Evolutionary conservation across 1,140 invertebrate genomes (phyloP), one percentile per base, ranked within the genome.

Genomic region (Aricia agestis): DNA sequence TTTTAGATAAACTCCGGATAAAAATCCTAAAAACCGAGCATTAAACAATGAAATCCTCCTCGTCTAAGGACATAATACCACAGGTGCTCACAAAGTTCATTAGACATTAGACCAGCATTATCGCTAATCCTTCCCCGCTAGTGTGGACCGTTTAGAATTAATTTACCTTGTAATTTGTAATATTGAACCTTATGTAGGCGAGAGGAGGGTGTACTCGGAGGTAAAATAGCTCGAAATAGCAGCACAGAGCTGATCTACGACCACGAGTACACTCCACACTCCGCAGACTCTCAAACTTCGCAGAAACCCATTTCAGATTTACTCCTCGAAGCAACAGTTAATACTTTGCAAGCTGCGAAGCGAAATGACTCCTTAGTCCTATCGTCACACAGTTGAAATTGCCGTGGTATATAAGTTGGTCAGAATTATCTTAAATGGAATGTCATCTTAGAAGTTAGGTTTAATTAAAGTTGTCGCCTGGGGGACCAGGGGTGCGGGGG

Each of bases 371-470:
- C 67, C 67, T 66, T 74, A 69, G 31, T 78, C 70, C 71, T 65
- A 42, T 70, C 17, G 68, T n/a, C 17, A 72, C 74, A 77, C 72
- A 75, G 69, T 74, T 66, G 73, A 66, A 72, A 74, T 74, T 41
- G 11, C 15, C 41, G 52, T 59, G 52, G n/a, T 41, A 57, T 59
- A 41, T 70, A 65, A 74, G 70, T 70, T 77, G 77, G 72, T 65
- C 57, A 70, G 76, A 78, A 80, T 83, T 84, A 85, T 85, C 83
- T 83, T 73, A 76, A 81, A 76, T 76, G 76, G 80, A 81, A 80
- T 80, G 81, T 85, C 85, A 87, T 84, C 82, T 82, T 76, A 78
- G 78, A 85, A 86, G 82, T 86, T 87, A 78, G 80, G 81, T 84
- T 85, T 87, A 87, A 87, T 87, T 87, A 85, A 85, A 85, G 82